Evolutionary conservation across 2,113 vertebrate species (phyloP).

Genomic region (Puma concolor): DNA sequence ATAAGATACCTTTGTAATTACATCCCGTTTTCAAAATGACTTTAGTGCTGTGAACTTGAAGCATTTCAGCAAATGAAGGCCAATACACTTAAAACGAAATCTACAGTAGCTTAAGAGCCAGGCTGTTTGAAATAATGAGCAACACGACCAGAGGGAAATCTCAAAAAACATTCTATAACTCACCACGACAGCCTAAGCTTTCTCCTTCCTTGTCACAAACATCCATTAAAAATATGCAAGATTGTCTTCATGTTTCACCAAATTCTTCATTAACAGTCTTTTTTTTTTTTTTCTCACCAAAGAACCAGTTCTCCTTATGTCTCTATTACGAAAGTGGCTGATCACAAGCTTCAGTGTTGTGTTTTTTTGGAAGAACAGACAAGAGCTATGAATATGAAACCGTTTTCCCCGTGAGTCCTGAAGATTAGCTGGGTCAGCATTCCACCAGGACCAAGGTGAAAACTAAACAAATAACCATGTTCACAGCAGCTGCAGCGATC

Average conservation of each 20-base stretch:
- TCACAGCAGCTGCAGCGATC: conserved; percentile 79
- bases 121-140: conserved; percentile 86
- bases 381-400: conserved; percentile 60
- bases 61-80: conserved; percentile 92
- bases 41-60: conserved; percentile 86
- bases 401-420: background rate
- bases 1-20: conserved; percentile 91
- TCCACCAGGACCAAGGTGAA: conserved; percentile 84
- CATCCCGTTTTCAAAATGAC: conserved; percentile 88
- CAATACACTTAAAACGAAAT: conserved; percentile 87
- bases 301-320: background rate
- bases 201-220: conserved; percentile 81
- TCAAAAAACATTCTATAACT: conserved; percentile 80
- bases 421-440: conserved; percentile 85
- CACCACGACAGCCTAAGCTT: conserved; percentile 83
- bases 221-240: conserved; percentile 81
- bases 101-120: conserved; percentile 83
- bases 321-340: background rate
- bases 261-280: conserved; percentile 50
- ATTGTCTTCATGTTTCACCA: conserved; percentile 63
- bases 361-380: background rate
- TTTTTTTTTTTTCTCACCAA: background rate
- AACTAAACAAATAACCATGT: conserved; percentile 84
- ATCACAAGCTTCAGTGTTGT: background rate
- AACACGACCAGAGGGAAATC: conserved; percentile 77